Conservation (phyloP, 1,140 invertebrate species). For the Phymorhynchus buccinoides region DNA sequence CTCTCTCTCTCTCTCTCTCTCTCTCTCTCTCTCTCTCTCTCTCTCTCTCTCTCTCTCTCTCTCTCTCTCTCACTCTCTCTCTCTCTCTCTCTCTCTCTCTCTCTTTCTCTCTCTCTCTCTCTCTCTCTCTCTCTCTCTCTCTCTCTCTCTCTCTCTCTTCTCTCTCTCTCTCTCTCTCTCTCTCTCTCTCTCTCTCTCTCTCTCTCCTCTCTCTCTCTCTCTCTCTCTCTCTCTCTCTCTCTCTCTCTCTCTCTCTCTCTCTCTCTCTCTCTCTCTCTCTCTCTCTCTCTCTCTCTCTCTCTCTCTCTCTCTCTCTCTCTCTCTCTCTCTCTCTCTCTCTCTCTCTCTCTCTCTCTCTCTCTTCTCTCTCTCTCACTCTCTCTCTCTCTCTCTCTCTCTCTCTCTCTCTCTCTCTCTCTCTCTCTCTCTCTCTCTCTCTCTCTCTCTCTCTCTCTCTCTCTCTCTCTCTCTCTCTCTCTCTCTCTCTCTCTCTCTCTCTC, state of each 20-base stretch:
- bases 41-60: background rate
- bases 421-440: too few relatives aligned
- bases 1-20: background rate
- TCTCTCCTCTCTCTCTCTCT: background rate
- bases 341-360: background rate
- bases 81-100: constrained; percentile 27
- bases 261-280: constrained; percentile 13
- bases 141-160: constrained; percentile 5
- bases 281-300: too few relatives aligned
- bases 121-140: constrained; percentile 6
- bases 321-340: background rate
- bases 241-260: constrained; percentile 28
- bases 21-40: background rate
- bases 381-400: too few relatives aligned
- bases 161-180: background rate
- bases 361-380: background rate
- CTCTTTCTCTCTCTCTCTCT: constrained; percentile 8
- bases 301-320: background rate
- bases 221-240: constrained; percentile 6
- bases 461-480: too few relatives aligned
- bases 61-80: background rate
- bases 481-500: too few relatives aligned
- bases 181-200: constrained; percentile 6
- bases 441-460: too few relatives aligned
- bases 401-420: too few relatives aligned